These are phyloP conservation scores for Cecropterus lyciades DNA, from an alignment of 1,140 invertebrate species.

Conservation along the genomic window DNA sequence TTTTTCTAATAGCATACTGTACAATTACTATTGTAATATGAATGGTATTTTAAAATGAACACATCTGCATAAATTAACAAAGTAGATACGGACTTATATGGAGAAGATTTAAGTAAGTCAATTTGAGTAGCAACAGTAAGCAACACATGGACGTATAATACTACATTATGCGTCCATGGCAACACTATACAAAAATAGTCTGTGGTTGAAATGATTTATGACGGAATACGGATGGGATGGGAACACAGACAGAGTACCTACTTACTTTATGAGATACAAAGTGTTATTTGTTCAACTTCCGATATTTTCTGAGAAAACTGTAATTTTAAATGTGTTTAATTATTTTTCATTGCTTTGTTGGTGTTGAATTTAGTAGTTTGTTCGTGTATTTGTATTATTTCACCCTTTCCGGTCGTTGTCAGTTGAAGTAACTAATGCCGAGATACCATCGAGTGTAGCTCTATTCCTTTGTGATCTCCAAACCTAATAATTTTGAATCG, in stretches of 20 bases:
- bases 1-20: too few relatives aligned
- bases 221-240: slow-evolving; percentile 10
- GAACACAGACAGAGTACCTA: not conserved
- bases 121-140: too few relatives aligned
- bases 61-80: too few relatives aligned
- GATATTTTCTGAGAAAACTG: slow-evolving; percentile 14
- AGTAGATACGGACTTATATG: too few relatives aligned
- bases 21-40: too few relatives aligned
- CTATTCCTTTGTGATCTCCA: slow-evolving; percentile 53
- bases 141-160: too few relatives aligned
- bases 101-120: too few relatives aligned
- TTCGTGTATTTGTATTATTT: slow-evolving; percentile 4
- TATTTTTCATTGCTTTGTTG: not conserved
- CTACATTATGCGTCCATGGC: too few relatives aligned
- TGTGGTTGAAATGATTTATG: too few relatives aligned
- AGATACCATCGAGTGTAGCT: slow-evolving; percentile 43
- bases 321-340: not conserved
- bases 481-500: slow-evolving; percentile 40
- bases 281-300: slow-evolving; percentile 16
- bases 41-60: too few relatives aligned
- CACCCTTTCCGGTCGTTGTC: not conserved
- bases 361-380: not conserved
- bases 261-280: slow-evolving; percentile 2
- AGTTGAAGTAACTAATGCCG: slow-evolving; percentile 18
- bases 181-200: too few relatives aligned